Evolutionary conservation across 2,113 vertebrate genomes (phyloP).

Genomic region (Rafetus swinhoei): DNA sequence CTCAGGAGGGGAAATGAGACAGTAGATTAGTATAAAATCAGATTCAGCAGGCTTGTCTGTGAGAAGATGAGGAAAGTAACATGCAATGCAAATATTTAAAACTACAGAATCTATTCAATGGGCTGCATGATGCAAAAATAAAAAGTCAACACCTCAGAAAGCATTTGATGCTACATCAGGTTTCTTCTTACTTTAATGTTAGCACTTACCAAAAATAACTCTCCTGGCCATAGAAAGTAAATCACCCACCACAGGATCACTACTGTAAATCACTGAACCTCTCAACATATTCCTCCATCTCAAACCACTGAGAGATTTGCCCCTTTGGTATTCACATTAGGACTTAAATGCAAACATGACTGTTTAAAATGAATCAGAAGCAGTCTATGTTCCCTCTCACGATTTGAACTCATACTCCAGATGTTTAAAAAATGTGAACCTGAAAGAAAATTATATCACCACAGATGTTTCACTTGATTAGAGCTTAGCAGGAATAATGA

Average conservation of each 20-base stretch:
- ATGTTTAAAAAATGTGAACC: slow-evolving; percentile 6
- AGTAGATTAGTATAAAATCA: accelerated
- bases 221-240: not conserved
- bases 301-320: not conserved
- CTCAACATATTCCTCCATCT: not conserved
- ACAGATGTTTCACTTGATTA: not conserved
- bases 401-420: not conserved
- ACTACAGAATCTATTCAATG: slow-evolving; percentile 2
- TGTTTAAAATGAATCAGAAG: slow-evolving; percentile 21
- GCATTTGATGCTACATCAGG: not conserved
- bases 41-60: not conserved
- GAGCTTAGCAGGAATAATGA: not conserved
- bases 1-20: not conserved
- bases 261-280: not conserved
- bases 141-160: not conserved
- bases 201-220: not conserved
- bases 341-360: slow-evolving; percentile 23
- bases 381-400: not conserved
- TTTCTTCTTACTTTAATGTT: not conserved
- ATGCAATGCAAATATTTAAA: not conserved
- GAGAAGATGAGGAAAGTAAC: not conserved
- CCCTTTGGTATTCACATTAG: not conserved
- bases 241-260: not conserved
- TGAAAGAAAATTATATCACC: slow-evolving; percentile 1
- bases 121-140: not conserved